Evolutionary conservation across 2,888 invertebrate genomes (phyloP).

Genomic region (Gymnosoma rotundatum): DNA sequence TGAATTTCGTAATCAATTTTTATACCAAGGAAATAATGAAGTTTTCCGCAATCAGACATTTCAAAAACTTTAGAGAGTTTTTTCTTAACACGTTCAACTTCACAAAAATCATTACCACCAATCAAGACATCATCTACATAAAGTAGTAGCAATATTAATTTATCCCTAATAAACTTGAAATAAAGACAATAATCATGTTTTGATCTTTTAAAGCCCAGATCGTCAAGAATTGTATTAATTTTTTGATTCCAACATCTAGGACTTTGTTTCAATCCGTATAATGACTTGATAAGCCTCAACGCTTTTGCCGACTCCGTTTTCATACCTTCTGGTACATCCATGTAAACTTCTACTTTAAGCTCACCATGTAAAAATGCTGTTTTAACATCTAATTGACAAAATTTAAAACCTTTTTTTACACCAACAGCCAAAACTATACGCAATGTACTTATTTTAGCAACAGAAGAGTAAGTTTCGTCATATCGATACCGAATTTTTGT

Average conservation of each 20-base stretch:
- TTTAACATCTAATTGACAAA: slow-evolving; percentile 52
- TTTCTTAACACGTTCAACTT: not conserved
- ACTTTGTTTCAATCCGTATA: slow-evolving; percentile 54
- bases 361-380: slow-evolving; percentile 56
- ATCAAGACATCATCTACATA: slow-evolving; percentile 56
- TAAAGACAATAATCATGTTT: slow-evolving; percentile 45
- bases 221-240: slow-evolving; percentile 3
- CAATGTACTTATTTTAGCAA: too few species aligned
- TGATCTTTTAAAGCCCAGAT: slow-evolving; percentile 6
- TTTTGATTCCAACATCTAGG: slow-evolving; percentile 59
- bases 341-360: slow-evolving; percentile 53
- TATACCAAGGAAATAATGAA: slow-evolving; percentile 48
- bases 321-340: slow-evolving; percentile 54
- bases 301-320: not conserved
- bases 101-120: slow-evolving; percentile 1
- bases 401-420: not conserved
- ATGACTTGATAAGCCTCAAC: slow-evolving; percentile 30
- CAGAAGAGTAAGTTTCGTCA: too few species aligned
- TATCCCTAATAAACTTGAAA: not conserved
- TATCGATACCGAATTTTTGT: too few species aligned
- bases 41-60: slow-evolving; percentile 22
- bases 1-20: slow-evolving; percentile 46
- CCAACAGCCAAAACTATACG: too few species aligned
- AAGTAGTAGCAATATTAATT: slow-evolving; percentile 19
- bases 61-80: not conserved